Conservation (phyloP, 2,113 vertebrate species). For the Neogobius melanostomus region DNA sequence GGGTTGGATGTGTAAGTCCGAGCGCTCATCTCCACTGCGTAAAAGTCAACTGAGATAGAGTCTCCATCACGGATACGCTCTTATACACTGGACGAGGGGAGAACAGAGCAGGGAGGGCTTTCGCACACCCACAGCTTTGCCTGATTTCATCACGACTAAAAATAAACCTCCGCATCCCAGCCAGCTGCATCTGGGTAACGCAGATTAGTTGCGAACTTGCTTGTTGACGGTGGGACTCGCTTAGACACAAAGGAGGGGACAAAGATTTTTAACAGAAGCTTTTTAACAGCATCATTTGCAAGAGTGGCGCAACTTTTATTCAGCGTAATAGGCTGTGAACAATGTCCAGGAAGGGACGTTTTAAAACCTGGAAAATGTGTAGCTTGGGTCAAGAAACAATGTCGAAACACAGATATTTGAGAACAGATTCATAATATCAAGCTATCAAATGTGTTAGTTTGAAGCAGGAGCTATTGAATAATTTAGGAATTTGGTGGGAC, state of each 20-base stretch:
- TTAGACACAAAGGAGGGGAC: neutral
- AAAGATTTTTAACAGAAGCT: neutral
- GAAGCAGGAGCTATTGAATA: too few relatives aligned
- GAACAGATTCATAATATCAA: too few relatives aligned
- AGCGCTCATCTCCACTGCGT: constrained; percentile 66
- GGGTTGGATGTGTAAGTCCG: constrained; percentile 70
- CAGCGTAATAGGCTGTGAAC: too few relatives aligned
- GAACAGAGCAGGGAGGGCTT: constrained; percentile 26
- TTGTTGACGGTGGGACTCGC: neutral
- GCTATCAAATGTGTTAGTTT: too few relatives aligned
- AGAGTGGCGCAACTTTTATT: too few relatives aligned
- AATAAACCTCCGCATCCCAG: constrained; percentile 40
- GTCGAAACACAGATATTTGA: too few relatives aligned
- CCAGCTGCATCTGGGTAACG: constrained; percentile 25
- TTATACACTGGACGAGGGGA: constrained; percentile 59
- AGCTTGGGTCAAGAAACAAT: too few relatives aligned
- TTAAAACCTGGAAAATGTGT: too few relatives aligned
- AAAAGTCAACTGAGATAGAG: constrained; percentile 56
- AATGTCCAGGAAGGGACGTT: too few relatives aligned
- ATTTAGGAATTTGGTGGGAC: too few relatives aligned
- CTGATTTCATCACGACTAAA: constrained; percentile 32
- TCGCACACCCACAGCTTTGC: constrained; percentile 48
- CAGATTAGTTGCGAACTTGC: constrained; percentile 8
- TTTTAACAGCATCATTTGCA: too few relatives aligned
- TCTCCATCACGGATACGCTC: constrained; percentile 69